phyloP scores from a whole-genome alignment of 2,797 vertebrate genomes.

The Argya squamiceps region DNA sequence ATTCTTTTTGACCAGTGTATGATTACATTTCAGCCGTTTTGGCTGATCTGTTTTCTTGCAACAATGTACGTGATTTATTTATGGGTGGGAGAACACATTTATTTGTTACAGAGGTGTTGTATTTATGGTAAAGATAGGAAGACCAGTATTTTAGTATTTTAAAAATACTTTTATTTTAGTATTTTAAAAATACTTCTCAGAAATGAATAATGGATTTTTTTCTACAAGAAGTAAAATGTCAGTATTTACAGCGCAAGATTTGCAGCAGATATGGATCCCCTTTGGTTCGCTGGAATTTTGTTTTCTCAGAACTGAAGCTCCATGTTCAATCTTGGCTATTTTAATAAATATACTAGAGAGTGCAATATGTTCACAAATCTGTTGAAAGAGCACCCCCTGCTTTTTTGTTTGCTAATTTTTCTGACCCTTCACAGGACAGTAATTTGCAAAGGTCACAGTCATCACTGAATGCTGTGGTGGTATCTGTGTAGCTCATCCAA shows the following conservation, averaged over 20 bases:
- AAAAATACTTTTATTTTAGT: not conserved
- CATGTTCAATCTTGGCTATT: not conserved
- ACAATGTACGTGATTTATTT: not conserved
- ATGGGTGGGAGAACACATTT: not conserved
- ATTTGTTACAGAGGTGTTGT: not conserved
- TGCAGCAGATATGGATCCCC: not conserved
- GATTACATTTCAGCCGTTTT: not conserved
- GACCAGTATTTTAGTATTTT: not conserved
- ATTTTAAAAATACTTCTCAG: not conserved
- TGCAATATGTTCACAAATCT: not conserved
- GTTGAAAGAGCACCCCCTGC: not conserved
- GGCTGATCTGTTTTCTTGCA: not conserved
- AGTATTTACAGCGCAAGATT: not conserved
- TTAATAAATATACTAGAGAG: not conserved
- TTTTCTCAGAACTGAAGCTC: not conserved
- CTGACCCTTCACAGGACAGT: not conserved
- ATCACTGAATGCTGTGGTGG: not conserved
- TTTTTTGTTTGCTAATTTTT: constrained; percentile 12
- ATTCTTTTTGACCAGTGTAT: not conserved
- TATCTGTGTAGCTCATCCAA: not conserved
- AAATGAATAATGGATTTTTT: not conserved
- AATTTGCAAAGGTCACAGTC: not conserved
- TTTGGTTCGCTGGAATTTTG: not conserved
- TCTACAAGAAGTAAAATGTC: not conserved
- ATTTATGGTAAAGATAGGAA: not conserved